These are phyloP conservation scores for Cyrtorhinus lividipennis DNA, from an alignment of 1,140 invertebrate genomes.

Conservation along the genomic window DNA sequence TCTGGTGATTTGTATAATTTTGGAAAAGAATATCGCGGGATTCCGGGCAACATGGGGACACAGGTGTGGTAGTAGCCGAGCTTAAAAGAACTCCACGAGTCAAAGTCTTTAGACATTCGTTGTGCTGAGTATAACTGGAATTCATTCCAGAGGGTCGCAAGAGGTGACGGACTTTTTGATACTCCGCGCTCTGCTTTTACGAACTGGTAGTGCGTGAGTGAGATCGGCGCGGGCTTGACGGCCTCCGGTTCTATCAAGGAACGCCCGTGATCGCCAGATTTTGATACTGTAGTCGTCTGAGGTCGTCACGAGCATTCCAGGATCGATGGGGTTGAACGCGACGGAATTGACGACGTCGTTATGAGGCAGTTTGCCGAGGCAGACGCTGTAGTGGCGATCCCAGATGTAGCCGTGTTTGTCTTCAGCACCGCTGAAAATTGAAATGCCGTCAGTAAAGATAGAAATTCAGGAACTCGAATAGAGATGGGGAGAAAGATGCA, in stretches of 20 bases:
- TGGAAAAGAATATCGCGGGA: too few relatives aligned
- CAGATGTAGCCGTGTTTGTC: constrained; percentile 73
- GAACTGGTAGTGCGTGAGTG: not conserved
- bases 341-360: constrained; percentile 74
- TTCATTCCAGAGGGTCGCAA: too few relatives aligned
- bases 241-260: constrained; percentile 19
- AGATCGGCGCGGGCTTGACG: not conserved
- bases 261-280: constrained; percentile 45
- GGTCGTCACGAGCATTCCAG: constrained; percentile 72
- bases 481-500: not conserved
- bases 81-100: too few relatives aligned
- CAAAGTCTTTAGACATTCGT: too few relatives aligned
- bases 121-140: too few relatives aligned
- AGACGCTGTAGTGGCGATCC: constrained; percentile 73
- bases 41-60: too few relatives aligned
- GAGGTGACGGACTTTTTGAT: too few relatives aligned
- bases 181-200: not conserved
- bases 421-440: constrained; percentile 60
- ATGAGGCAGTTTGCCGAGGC: constrained; percentile 62
- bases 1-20: too few relatives aligned
- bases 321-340: constrained; percentile 69
- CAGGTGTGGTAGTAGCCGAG: too few relatives aligned
- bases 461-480: constrained; percentile 11
- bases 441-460: constrained; percentile 25
- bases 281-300: constrained; percentile 73